phyloP scores from a whole-genome alignment of 2,797 vertebrate genomes.

The Sebastes itinus region DNA sequence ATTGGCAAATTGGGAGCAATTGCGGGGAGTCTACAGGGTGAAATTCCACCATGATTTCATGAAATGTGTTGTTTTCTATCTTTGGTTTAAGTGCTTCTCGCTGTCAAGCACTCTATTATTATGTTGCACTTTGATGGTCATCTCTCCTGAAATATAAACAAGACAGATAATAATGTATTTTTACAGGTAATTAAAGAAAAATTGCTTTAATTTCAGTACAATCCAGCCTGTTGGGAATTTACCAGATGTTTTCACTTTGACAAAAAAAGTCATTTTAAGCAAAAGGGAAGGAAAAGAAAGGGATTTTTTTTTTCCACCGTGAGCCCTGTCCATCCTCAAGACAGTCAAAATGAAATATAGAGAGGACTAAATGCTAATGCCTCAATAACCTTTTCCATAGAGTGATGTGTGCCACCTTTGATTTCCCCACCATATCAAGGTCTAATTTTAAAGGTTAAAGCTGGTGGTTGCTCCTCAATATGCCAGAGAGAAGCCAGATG shows the following conservation, averaged over 20 bases:
- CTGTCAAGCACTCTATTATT: not conserved
- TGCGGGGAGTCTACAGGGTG: not conserved
- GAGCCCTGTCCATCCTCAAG: slow-evolving; percentile 42
- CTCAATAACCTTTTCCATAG: slow-evolving; percentile 76
- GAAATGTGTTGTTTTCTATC: not conserved
- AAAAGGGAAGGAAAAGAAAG: not conserved
- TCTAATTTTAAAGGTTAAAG: slow-evolving; percentile 76
- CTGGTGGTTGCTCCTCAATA: slow-evolving; percentile 40
- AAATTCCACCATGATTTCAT: not conserved
- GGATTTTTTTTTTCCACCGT: not conserved
- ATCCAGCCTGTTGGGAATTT: not conserved
- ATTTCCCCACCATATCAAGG: slow-evolving; percentile 42
- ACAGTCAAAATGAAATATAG: slow-evolving; percentile 57
- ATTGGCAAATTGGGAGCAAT: not conserved
- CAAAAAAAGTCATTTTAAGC: not conserved
- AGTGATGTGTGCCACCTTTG: slow-evolving; percentile 69
- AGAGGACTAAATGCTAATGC: slow-evolving; percentile 71
- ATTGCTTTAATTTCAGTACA: not conserved
- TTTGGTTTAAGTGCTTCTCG: not conserved
- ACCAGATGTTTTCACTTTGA: not conserved
- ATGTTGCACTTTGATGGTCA: not conserved
- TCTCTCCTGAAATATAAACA: not conserved
- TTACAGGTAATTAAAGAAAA: not conserved
- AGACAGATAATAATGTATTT: not conserved
- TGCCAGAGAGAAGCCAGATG: slow-evolving; percentile 25